A percentile compares a stretch with the other conserved stretches of the same genome.
phyloP scores from a whole-genome alignment of 2,113 vertebrate species.

The Manacus vitellinus region DNA sequence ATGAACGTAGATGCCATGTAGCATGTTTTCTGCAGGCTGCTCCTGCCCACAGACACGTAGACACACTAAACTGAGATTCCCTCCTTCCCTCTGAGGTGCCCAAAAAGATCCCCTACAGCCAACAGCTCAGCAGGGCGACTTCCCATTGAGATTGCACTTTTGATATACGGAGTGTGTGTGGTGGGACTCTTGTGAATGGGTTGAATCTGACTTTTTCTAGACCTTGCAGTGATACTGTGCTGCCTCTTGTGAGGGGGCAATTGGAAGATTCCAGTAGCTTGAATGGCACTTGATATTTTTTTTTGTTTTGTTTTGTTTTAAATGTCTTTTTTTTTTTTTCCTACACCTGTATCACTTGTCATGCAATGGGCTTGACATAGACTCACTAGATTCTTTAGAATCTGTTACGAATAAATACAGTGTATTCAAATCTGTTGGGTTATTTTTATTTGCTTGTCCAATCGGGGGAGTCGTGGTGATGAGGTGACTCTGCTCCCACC shows the following conservation, averaged over 20 bases:
- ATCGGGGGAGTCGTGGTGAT: accelerated
- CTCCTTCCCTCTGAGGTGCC: background rate
- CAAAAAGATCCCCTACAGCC: background rate
- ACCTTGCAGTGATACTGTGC: slow-evolving; percentile 63
- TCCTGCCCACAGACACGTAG: background rate
- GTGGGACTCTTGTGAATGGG: slow-evolving; percentile 39
- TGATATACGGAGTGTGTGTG: slow-evolving; percentile 12
- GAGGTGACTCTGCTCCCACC: background rate
- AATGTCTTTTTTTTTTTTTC: slow-evolving; percentile 43
- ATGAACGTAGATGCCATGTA: background rate
- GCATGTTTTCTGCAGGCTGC: background rate
- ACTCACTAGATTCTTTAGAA: slow-evolving; percentile 77
- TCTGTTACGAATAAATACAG: slow-evolving; percentile 75
- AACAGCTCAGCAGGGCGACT: background rate
- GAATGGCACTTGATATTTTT: slow-evolving; percentile 48
- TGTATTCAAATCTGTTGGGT: slow-evolving; percentile 60
- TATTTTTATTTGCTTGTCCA: background rate
- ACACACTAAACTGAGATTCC: background rate
- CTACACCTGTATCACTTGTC: slow-evolving; percentile 69
- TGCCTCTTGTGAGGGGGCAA: slow-evolving; percentile 13
- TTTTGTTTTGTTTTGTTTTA: slow-evolving; percentile 28
- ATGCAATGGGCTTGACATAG: slow-evolving; percentile 69
- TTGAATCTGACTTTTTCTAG: slow-evolving; percentile 39
- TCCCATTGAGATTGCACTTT: slow-evolving; percentile 34
- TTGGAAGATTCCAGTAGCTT: slow-evolving; percentile 48